phyloP scores from a whole-genome alignment of 2,113 vertebrate species.

The Collichthys lucidus region DNA sequence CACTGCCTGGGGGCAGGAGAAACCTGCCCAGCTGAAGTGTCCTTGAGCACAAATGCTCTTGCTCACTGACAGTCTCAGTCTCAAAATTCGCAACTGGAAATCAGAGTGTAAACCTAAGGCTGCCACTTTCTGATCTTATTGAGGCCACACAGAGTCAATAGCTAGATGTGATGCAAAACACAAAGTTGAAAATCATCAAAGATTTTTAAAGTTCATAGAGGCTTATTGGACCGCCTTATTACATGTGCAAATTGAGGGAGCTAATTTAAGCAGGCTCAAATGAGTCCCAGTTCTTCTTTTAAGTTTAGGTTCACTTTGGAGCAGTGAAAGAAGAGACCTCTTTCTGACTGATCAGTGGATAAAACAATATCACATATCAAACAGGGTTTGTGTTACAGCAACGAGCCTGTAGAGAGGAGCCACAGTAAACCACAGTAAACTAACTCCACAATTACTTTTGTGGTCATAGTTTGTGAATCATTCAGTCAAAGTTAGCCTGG shows the following conservation, averaged over 20 bases:
- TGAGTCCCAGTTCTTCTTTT: constrained; percentile 33
- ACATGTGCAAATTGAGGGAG: constrained; percentile 22
- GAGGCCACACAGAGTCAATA: background rate
- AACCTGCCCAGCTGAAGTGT: constrained; percentile 10
- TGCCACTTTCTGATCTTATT: background rate
- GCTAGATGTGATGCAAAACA: background rate
- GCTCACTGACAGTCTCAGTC: too few species aligned
- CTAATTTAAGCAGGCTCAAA: constrained; percentile 22
- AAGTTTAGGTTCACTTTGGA: constrained; percentile 6
- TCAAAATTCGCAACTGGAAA: background rate
- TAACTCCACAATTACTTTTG: background rate
- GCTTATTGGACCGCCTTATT: constrained; percentile 8
- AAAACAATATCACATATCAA: background rate
- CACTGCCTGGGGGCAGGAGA: background rate
- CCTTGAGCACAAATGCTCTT: constrained; percentile 18
- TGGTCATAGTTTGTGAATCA: background rate
- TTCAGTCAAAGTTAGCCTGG: background rate
- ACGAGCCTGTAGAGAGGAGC: background rate
- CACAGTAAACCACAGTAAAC: background rate
- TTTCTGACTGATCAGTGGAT: background rate
- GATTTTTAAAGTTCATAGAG: background rate
- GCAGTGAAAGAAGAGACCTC: background rate
- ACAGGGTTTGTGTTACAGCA: constrained; percentile 1
- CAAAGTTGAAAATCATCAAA: background rate
- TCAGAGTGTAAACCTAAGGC: too few species aligned